These are phyloP conservation scores for Gyps fulvus DNA, from an alignment of 2,113 vertebrate genomes.

Conservation along the genomic window DNA sequence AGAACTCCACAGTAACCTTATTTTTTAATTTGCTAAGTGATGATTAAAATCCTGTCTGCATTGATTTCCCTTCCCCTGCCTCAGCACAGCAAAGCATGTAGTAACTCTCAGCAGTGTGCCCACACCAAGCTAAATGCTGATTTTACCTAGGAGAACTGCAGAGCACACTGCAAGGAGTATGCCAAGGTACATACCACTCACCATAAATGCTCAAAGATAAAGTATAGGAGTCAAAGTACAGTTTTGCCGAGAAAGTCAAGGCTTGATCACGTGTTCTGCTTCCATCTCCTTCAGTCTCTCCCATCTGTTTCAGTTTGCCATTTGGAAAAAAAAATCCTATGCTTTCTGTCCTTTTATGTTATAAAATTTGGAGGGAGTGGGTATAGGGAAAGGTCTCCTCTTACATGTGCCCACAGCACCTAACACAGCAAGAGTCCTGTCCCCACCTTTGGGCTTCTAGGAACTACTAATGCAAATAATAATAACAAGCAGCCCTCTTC, in stretches of 20 bases:
- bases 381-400: not conserved
- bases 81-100: not conserved
- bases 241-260: not conserved
- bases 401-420: not conserved
- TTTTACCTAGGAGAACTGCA: not conserved
- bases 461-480: not conserved
- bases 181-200: not conserved
- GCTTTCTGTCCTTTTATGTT: not conserved
- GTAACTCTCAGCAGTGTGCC: not conserved
- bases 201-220: not conserved
- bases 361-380: not conserved
- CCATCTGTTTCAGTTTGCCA: conserved; percentile 35
- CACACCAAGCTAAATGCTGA: not conserved
- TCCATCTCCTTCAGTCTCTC: conserved; percentile 22
- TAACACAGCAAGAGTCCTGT: not conserved
- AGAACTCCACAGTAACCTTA: not conserved
- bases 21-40: not conserved
- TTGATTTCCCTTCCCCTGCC: not conserved
- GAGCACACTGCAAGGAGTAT: not conserved
- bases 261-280: conserved; percentile 10
- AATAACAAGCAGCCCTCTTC: not conserved
- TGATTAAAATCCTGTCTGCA: conserved; percentile 15
- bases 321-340: not conserved
- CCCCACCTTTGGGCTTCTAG: not conserved
- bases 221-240: not conserved